phyloP scores from a whole-genome alignment of 2,797 vertebrate species.

The Hirundo rustica region DNA sequence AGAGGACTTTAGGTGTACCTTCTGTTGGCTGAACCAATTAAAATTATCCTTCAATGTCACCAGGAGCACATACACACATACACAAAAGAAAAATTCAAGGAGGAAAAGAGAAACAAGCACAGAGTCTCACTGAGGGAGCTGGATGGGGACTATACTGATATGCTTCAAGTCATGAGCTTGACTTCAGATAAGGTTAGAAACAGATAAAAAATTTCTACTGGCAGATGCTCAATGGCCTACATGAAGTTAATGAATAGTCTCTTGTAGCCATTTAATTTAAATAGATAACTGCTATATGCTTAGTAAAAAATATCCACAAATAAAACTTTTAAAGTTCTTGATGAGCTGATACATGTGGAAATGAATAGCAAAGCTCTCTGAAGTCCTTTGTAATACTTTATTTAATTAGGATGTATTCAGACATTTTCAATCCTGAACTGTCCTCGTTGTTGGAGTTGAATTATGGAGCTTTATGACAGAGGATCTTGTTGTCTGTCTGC shows the following conservation, averaged over 20 bases:
- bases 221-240: background rate
- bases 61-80: background rate
- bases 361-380: background rate
- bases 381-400: background rate
- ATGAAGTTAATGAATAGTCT: background rate
- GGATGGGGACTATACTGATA: rapidly evolving
- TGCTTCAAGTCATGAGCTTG: background rate
- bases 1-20: background rate
- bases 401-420: background rate
- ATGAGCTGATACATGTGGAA: background rate
- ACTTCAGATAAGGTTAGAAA: background rate
- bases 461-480: background rate
- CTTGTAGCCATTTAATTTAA: background rate
- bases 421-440: background rate
- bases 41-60: background rate
- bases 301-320: background rate
- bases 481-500: background rate
- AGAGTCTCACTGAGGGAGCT: background rate
- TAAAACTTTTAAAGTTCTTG: background rate
- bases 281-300: background rate
- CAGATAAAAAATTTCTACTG: background rate
- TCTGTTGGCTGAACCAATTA: background rate
- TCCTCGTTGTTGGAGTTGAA: background rate
- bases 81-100: background rate
- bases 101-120: background rate